A percentile compares a stretch with the other conserved stretches of the same genome.
Conservation (phyloP, 2,797 vertebrate species). For the Helarctos malayanus region DNA sequence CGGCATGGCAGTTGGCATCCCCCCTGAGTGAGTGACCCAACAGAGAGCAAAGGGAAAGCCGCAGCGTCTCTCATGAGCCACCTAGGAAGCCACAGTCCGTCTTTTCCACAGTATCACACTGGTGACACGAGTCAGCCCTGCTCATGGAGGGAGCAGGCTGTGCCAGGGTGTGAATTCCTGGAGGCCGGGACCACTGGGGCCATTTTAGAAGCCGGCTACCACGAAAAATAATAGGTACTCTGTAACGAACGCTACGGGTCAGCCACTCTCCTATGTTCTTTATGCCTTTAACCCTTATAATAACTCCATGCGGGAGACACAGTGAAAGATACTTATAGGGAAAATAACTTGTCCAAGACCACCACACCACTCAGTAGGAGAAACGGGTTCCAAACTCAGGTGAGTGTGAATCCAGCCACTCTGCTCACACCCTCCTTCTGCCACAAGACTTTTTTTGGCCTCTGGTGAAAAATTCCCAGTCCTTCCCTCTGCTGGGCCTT, state of each 20-base stretch:
- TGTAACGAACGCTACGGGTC: accelerated
- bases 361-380: not conserved
- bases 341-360: not conserved
- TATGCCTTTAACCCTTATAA: not conserved
- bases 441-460: not conserved
- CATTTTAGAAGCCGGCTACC: not conserved
- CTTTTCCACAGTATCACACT: accelerated
- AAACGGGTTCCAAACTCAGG: not conserved
- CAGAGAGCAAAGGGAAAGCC: not conserved
- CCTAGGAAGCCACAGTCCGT: not conserved
- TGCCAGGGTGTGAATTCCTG: not conserved
- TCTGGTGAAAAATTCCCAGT: not conserved
- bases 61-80: not conserved
- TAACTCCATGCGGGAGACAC: not conserved
- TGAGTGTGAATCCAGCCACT: not conserved
- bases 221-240: too few relatives aligned
- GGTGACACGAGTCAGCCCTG: not conserved
- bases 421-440: not conserved
- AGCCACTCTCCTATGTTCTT: not conserved
- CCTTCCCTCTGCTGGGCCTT: not conserved
- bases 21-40: not conserved
- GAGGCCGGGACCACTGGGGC: too few relatives aligned
- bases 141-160: not conserved
- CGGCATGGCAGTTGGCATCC: not conserved
- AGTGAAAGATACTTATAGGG: not conserved